Conservation (phyloP, 2,888 invertebrate species). For the Ischnus inquisitorius region DNA sequence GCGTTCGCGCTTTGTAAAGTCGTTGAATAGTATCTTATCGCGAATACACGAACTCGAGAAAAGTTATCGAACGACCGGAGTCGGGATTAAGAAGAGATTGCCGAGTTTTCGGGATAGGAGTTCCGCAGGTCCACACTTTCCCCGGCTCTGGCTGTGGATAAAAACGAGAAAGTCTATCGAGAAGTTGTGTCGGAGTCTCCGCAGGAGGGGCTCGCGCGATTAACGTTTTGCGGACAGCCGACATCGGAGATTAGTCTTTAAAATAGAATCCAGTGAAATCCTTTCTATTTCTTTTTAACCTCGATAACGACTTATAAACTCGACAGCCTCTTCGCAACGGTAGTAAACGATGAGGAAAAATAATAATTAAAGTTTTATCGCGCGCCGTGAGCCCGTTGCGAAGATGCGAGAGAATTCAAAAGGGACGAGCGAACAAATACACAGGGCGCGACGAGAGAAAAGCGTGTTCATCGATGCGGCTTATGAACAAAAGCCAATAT, state of each 20-base stretch:
- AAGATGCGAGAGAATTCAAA: background rate
- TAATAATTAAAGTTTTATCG: background rate
- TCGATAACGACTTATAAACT: background rate
- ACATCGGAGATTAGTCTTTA: background rate
- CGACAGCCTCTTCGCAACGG: no score
- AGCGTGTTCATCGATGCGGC: conserved; percentile 55
- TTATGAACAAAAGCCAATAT: conserved; percentile 68
- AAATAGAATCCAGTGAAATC: background rate
- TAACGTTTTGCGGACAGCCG: background rate
- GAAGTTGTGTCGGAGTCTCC: conserved; percentile 25
- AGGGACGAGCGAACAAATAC: background rate
- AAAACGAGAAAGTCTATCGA: conserved; percentile 49
- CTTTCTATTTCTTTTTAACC: background rate
- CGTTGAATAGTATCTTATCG: conserved; percentile 62
- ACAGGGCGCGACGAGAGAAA: conserved; percentile 14
- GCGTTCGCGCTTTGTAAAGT: conserved; percentile 26
- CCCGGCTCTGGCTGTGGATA: conserved; percentile 21
- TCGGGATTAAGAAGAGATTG: conserved; percentile 60
- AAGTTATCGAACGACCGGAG: conserved; percentile 22
- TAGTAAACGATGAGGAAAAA: no score
- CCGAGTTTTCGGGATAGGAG: conserved; percentile 55
- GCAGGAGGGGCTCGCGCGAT: background rate
- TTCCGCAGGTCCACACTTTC: conserved; percentile 48
- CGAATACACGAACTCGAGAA: conserved; percentile 28
- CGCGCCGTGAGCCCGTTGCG: background rate